Evolutionary conservation across 2,797 vertebrate genomes (phyloP), one percentile per base, ranked within the genome.

Genomic region (Synaphobranchus kaupii): DNA sequence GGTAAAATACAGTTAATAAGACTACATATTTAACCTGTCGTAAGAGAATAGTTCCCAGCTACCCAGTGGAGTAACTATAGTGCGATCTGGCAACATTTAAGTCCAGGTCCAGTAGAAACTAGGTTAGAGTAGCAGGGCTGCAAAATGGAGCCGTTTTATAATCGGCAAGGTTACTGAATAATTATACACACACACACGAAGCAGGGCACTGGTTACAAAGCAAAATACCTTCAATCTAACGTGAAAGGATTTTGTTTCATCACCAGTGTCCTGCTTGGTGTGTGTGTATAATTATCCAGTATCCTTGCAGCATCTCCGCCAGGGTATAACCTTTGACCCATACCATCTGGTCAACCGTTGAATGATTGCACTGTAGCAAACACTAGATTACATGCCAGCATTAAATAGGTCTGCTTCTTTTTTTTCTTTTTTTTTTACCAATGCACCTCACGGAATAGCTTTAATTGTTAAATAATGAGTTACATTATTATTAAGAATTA

Each of bases 51-150:
- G 13, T 73, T 44, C 44, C 2, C 73, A 44, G 73, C 34, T 17
- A 12, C 73, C 73, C 5, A 22, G 39, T 15, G 73, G 31, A 44
- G 73, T 76, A 17, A 20, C 34, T 44, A 9, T 44, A 44, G 34
- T 15, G 34, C 20, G 20, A 76, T 76, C 73, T 44, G 15, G 0
- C 31, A 0, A 76, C 12, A 22, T n/a, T 76, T 17, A 17, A 31
- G 54, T 15, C 52, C 6, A 71, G 9, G 28, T 71, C 28, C n/a
- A 71, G 68, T 71, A 71, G 83, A 39, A 84, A 34, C 52, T 58
- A 58, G 31, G 83, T 50, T 52, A 82, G 80, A 50, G 80, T n/a
- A 50, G 80, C 50, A 52, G 48, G 80, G 80, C 50, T 83, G 28
- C 20, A 34, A 28, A 56, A 54, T 83, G 28, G 44, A 31, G 82